phyloP scores from a whole-genome alignment of 64 coral and sea anemone species.

The Cladopsammia gracilis region DNA sequence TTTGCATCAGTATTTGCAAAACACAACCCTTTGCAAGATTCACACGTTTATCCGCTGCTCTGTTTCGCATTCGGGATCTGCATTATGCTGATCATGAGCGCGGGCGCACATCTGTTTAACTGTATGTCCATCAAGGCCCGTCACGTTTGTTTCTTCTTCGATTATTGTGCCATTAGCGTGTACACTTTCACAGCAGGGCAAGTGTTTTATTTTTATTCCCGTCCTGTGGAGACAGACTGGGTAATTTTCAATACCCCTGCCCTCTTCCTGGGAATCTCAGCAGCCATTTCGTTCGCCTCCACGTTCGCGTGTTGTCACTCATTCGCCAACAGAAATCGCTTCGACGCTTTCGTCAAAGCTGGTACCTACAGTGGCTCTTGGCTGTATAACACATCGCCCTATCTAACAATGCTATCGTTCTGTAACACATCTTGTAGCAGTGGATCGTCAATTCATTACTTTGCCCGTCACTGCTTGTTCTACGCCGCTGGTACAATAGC shows the following conservation, averaged over 20 bases:
- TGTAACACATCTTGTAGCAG: neutral
- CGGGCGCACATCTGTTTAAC: conserved; percentile 76
- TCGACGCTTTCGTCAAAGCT: conserved; percentile 41
- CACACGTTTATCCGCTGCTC: conserved; percentile 70
- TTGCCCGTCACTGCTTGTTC: conserved; percentile 63
- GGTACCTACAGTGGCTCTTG: conserved; percentile 60
- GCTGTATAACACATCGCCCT: conserved; percentile 71
- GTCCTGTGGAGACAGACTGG: conserved; percentile 39
- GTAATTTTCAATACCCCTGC: conserved; percentile 55
- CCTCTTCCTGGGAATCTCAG: conserved; percentile 68
- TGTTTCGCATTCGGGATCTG: conserved; percentile 77
- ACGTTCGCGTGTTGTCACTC: conserved; percentile 77
- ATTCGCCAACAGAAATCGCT: conserved; percentile 48
- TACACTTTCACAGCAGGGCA: conserved; percentile 78
- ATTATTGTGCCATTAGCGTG: conserved; percentile 79
- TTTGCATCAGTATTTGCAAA: conserved; percentile 74
- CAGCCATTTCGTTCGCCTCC: conserved; percentile 46
- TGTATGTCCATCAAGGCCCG: conserved; percentile 68
- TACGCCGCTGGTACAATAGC: conserved; percentile 72
- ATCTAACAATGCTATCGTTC: conserved; percentile 38
- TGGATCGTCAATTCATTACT: conserved; percentile 62
- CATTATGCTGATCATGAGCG: conserved; percentile 66
- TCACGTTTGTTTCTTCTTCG: conserved; percentile 87
- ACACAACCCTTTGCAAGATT: conserved; percentile 9
- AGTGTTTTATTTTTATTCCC: conserved; percentile 87